Base-by-base conservation (phyloP, 2,113 vertebrate genomes). In the Chloropsis cyanopogon region DNA sequence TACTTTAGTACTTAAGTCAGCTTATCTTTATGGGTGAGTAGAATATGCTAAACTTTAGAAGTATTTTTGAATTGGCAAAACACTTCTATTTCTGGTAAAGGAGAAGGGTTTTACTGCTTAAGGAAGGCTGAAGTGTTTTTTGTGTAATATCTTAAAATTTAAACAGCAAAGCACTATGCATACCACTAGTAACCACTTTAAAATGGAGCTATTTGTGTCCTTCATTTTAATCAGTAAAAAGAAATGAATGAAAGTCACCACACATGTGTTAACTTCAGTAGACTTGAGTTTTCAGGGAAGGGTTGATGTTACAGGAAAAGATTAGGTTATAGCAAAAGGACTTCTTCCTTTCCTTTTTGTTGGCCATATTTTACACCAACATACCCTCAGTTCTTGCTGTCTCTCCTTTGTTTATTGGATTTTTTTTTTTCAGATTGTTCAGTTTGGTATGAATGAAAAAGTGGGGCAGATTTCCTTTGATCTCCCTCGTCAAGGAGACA, bases 381-480 rank as follows among this genome's bases (percentile, higher is more conserved):
- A 9, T 29, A n/a, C 21, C 13, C 25, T 59, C 69, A 84, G 86
- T 35, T 82, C 16, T 76, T 60, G n/a, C 26, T 29, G 0, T 75
- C 14, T 71, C 24, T 54, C 8, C 11, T 65, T 77, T n/a, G 11
- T 68, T 82, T 33, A 9, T 3, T 63, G 88, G 31, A 13, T n/a
- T n/a, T 28, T 14, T 44, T 29, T 6, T 4, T 14, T 82, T 37
- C 98, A 99, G 99, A 99, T 99, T 29, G 99, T 99, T 68, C 99
- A 99, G 97, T 99, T 99, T 50, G 99, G 99, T 59, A 99, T 99
- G 99, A 99, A 99, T 64, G 97, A 98, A 11, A 99, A 99, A 97
- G 99, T 99, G 41, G 99, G 99, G 7, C 99, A 99, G 97, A 99
- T 99, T 61, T 99, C 99, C 80, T 99, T 99, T 54, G 99, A 99